Evolutionary conservation across 2,888 invertebrate species (phyloP).

Genomic region (Bimastos eiseni): DNA sequence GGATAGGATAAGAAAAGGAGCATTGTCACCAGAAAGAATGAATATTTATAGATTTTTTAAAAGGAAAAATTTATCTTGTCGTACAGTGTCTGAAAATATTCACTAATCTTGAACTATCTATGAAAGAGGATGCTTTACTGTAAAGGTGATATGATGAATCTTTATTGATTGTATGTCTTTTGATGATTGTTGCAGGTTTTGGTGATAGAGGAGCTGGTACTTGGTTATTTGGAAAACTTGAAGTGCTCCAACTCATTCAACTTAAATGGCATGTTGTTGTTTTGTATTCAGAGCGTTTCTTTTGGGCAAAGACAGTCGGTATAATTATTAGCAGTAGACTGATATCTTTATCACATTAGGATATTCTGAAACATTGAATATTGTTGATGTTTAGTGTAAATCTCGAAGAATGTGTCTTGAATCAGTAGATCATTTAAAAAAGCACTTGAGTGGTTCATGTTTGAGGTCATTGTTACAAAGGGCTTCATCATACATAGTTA

Average conservation of each 20-base stretch:
- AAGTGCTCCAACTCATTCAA: constrained; percentile 51
- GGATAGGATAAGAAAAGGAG: too few species aligned
- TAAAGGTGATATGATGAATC: not conserved
- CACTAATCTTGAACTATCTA: not conserved
- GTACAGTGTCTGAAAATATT: not conserved
- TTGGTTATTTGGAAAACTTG: constrained; percentile 72
- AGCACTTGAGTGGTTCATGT: not conserved
- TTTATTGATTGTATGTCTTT: not conserved
- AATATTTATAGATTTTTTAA: too few species aligned
- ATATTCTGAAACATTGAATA: not conserved
- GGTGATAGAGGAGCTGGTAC: constrained; percentile 79
- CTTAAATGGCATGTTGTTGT: not conserved
- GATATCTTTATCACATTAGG: not conserved
- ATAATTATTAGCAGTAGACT: too few species aligned
- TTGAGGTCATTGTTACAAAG: not conserved
- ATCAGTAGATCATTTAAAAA: not conserved
- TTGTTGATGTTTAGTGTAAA: not conserved
- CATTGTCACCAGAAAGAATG: too few species aligned
- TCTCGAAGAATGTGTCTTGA: not conserved
- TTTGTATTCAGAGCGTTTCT: not conserved
- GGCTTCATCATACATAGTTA: not conserved
- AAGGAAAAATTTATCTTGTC: too few species aligned
- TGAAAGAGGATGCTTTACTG: not conserved
- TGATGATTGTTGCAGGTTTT: constrained; percentile 64
- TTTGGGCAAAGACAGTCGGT: too few species aligned